Percentiles rank a stretch among this genome's conserved stretches.
phyloP scores from a whole-genome alignment of 2,113 vertebrate species.

The Salvelinus sp. region DNA sequence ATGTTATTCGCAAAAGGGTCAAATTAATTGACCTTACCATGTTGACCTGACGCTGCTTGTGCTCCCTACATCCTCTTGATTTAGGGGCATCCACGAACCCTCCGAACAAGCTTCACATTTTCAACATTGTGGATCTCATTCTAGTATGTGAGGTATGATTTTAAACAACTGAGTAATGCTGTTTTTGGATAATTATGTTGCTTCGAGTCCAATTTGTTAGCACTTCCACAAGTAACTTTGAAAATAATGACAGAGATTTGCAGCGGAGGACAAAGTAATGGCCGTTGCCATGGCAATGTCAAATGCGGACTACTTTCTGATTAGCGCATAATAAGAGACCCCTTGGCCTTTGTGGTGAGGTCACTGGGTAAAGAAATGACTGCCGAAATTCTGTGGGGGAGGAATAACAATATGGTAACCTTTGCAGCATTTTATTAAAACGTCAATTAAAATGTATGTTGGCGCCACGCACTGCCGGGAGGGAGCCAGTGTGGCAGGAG shows the following conservation, averaged over 20 bases:
- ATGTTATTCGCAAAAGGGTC: background rate
- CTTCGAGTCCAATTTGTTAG: background rate
- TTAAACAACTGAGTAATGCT: background rate
- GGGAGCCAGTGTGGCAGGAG: background rate
- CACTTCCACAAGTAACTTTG: constrained; percentile 10
- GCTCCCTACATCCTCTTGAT: background rate
- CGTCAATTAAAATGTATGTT: constrained; percentile 40
- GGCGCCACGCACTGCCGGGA: background rate
- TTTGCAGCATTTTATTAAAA: constrained; percentile 46
- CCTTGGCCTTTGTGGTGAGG: constrained; percentile 34
- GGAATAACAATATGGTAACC: constrained; percentile 39
- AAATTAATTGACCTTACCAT: background rate
- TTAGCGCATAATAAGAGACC: constrained; percentile 48
- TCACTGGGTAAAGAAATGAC: constrained; percentile 19
- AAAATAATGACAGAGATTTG: background rate
- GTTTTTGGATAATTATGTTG: background rate
- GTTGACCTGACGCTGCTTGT: background rate
- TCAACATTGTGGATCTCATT: background rate
- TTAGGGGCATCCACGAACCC: background rate
- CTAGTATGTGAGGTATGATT: background rate
- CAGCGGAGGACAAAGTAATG: constrained; percentile 25
- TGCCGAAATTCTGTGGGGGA: constrained; percentile 1
- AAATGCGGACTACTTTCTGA: constrained; percentile 38
- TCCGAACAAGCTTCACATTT: background rate
- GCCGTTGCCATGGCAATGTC: constrained; percentile 42